Conservation (phyloP, 2,888 invertebrate species). For the Gisinianus flammeolus region DNA sequence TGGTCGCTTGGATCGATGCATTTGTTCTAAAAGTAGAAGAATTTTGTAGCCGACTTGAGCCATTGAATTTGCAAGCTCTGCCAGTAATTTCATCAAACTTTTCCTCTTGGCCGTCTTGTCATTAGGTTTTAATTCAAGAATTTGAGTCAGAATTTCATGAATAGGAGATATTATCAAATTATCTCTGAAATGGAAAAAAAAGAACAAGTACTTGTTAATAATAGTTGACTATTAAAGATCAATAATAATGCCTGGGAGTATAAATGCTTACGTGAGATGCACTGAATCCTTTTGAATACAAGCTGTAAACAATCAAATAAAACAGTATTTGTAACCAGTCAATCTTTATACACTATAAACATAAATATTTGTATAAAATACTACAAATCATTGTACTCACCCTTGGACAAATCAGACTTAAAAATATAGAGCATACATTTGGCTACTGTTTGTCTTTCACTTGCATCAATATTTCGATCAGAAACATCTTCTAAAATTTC, state of each 20-base stretch:
- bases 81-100: slow-evolving; percentile 51
- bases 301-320: too few species aligned
- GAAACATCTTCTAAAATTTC: slow-evolving; percentile 53
- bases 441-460: slow-evolving; percentile 45
- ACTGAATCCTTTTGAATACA: slow-evolving; percentile 51
- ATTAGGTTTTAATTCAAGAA: slow-evolving; percentile 50
- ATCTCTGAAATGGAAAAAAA: slow-evolving; percentile 43
- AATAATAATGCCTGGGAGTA: too few species aligned
- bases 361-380: too few species aligned
- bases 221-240: too few species aligned
- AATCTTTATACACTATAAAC: too few species aligned
- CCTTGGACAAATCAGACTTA: slow-evolving; percentile 51
- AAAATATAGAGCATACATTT: slow-evolving; percentile 53
- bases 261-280: slow-evolving; percentile 48
- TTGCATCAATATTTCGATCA: slow-evolving; percentile 49
- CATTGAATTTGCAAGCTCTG: slow-evolving; percentile 50
- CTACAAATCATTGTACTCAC: too few species aligned
- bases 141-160: slow-evolving; percentile 45
- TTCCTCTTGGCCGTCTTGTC: slow-evolving; percentile 53
- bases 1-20: slow-evolving; percentile 35
- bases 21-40: slow-evolving; percentile 51
- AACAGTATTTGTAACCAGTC: too few species aligned
- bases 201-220: not conserved
- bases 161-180: slow-evolving; percentile 52
- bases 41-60: slow-evolving; percentile 51